phyloP scores from a whole-genome alignment of 2,888 invertebrate genomes.

The Drosophila hamatofila region DNA sequence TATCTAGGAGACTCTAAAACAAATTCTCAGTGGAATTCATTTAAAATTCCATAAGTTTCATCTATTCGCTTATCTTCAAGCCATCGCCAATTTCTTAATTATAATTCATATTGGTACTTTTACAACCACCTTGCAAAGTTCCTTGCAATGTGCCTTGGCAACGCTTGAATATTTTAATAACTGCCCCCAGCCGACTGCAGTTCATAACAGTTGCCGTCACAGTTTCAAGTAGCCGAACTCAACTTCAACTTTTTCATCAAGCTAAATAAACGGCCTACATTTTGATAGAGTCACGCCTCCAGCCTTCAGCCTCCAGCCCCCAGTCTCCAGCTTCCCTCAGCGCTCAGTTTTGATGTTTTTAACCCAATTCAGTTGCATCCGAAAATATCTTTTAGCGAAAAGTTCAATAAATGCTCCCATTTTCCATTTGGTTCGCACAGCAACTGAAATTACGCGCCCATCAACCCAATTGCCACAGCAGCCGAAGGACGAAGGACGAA shows the following conservation, averaged over 20 bases:
- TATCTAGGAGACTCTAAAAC: background rate
- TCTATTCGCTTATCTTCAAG: background rate
- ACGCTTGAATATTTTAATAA: background rate
- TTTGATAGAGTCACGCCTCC: conserved; percentile 20
- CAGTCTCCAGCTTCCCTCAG: background rate
- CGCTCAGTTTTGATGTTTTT: conserved; percentile 36
- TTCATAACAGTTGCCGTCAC: conserved; percentile 49
- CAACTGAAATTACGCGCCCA: conserved; percentile 62
- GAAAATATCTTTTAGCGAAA: conserved; percentile 72
- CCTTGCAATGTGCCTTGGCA: conserved; percentile 1
- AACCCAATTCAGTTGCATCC: conserved; percentile 66
- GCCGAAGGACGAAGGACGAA: background rate
- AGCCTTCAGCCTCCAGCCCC: too few species aligned
- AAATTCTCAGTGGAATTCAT: background rate
- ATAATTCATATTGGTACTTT: background rate
- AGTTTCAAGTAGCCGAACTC: conserved; percentile 51
- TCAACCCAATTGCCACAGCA: conserved; percentile 64
- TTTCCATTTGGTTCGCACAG: conserved; percentile 54
- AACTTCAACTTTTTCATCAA: conserved; percentile 18
- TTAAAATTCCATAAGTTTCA: background rate
- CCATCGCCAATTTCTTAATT: background rate
- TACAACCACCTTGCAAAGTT: conserved; percentile 3
- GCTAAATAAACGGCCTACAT: conserved; percentile 70
- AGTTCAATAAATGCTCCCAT: conserved; percentile 77
- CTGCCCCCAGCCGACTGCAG: background rate